Evolutionary conservation across 2,113 vertebrate genomes (phyloP).

Genomic region (Apodemus speciosus): DNA sequence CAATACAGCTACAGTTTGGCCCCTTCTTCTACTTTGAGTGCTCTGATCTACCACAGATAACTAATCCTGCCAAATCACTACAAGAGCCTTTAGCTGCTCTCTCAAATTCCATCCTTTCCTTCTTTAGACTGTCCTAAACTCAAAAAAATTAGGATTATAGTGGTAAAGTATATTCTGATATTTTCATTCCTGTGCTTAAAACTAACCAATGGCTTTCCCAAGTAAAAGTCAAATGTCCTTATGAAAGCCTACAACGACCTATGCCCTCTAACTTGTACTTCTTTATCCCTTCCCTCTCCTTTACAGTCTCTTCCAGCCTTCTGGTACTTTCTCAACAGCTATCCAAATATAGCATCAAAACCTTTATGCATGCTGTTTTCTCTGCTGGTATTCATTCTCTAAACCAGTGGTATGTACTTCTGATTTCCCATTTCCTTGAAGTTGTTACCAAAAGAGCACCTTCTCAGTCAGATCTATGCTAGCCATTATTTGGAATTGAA

Average conservation of each 20-base stretch:
- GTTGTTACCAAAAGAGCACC: not conserved
- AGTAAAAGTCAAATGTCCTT: not conserved
- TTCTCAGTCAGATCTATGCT: not conserved
- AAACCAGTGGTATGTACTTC: not conserved
- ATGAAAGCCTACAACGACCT: not conserved
- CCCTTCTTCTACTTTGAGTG: not conserved
- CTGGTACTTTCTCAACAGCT: not conserved
- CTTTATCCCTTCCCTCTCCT: not conserved
- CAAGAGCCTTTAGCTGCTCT: constrained; percentile 36
- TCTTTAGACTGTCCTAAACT: not conserved
- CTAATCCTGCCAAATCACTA: not conserved
- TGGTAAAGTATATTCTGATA: not conserved
- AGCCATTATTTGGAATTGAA: not conserved
- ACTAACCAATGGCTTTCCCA: not conserved
- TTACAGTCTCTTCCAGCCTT: not conserved
- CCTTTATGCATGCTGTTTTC: not conserved
- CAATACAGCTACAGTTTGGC: not conserved
- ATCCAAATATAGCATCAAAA: not conserved
- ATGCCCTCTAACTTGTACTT: not conserved
- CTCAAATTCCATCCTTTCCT: not conserved
- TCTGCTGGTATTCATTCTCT: not conserved
- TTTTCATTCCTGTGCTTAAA: not conserved
- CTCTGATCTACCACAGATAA: too few relatives aligned
- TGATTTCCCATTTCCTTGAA: not conserved
- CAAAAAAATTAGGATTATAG: not conserved